Conservation (phyloP, 2,113 vertebrate genomes). For the Chelonoidis abingdonii region DNA sequence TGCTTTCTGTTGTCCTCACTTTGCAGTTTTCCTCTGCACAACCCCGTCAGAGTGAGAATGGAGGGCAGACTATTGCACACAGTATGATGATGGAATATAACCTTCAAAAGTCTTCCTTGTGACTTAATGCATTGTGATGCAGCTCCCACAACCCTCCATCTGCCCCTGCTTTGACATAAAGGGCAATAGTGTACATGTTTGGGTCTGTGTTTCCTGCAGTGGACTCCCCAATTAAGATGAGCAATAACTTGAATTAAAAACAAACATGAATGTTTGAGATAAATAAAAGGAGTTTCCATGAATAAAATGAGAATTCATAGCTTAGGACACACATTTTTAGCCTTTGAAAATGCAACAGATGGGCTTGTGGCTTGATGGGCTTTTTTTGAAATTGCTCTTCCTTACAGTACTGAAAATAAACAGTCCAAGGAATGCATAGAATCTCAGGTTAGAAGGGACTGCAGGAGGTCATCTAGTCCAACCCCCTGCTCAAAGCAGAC, state of each 20-base stretch:
- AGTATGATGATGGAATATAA: neutral
- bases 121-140: neutral
- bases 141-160: neutral
- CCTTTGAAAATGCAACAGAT: neutral
- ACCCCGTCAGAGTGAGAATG: neutral
- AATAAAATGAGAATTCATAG: accelerated
- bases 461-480: too few relatives aligned
- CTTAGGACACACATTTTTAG: neutral
- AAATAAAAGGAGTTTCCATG: neutral
- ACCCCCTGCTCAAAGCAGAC: too few relatives aligned
- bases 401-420: neutral
- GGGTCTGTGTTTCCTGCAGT: neutral
- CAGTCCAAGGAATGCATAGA: too few relatives aligned
- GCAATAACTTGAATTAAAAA: neutral
- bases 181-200: neutral
- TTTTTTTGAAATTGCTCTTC: neutral
- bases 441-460: too few relatives aligned
- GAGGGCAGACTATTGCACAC: neutral
- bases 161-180: neutral
- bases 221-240: neutral
- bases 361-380: neutral
- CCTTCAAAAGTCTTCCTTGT: neutral
- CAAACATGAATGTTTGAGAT: neutral
- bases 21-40: neutral
- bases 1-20: neutral